Base-by-base conservation (phyloP, 2,888 invertebrate genomes). In the Eupithecia dodoneata region DNA sequence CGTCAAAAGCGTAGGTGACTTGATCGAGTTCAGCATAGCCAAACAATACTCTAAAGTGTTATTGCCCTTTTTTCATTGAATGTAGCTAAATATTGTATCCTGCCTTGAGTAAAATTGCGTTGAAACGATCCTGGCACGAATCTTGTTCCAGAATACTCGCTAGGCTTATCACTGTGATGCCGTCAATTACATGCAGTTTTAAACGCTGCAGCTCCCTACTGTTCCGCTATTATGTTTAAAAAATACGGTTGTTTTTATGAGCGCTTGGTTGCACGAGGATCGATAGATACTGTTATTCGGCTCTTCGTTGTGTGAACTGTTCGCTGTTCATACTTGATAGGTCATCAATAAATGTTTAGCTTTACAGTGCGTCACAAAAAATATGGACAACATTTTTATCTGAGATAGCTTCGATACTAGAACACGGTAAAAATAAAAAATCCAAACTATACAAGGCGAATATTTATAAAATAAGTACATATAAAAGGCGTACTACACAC, bases 171-270 rank as follows among this genome's bases (percentile, higher is more conserved):
- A 82, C 80, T 73, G 80, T 85, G 87, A 87, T 83, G 85, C 82
- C 85, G 87, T 88, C 88, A 89, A 88, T 88, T 88, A 87, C 82
- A 82, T 77, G 79, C 81, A 80, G 83, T 86, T 86, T 87, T 86
- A 80, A 80, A 79, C 74, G 71, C 79, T 73, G 63, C 63, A 63
- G 4, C 63, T 18, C 63, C 65, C 73, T 80, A 80, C 67, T 44
- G 76, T 76, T 81, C 75, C 77, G 77, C 72, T 80, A 83, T 81
- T 82, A 81, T 83, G 81, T 83, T 83, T 82, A 75, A 82, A 83
- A 82, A 83, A 83, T 77, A 79, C 76, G 70, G 69, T 18, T 66
- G 73, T 74, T 76, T 72, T 76, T 78, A 7, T 12, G 55, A 49
- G 13, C 65, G 72, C 52, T 44, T 76, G 73, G 71, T 41, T 42